These are phyloP conservation scores for Odontocolon sp. DNA, from an alignment of 2,888 invertebrate genomes.

Conservation along the genomic window DNA sequence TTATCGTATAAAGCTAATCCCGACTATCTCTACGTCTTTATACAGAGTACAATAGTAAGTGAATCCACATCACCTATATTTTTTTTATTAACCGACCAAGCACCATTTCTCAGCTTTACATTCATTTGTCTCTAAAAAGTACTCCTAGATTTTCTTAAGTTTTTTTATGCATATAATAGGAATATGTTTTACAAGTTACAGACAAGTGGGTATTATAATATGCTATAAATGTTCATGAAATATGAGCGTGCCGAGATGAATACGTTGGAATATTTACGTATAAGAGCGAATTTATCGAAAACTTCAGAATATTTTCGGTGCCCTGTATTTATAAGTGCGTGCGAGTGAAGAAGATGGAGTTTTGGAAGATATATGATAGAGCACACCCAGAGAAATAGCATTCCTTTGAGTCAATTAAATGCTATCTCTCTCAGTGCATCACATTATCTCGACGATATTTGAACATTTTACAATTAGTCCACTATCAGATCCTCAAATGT, in stretches of 20 bases:
- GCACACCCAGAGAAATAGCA: not conserved
- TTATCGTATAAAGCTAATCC: conserved; percentile 25
- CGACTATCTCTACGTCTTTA: conserved; percentile 20
- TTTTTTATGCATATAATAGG: conserved; percentile 29
- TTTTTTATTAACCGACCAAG: conserved; percentile 43
- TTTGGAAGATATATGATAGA: conserved; percentile 5
- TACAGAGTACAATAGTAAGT: conserved; percentile 43
- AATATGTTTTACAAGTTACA: conserved; percentile 38
- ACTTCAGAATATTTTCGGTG: conserved; percentile 21
- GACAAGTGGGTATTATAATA: conserved; percentile 27
- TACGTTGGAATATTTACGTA: conserved; percentile 23
- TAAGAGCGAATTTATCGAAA: conserved; percentile 3
- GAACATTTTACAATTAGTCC: not conserved
- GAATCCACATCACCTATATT: conserved; percentile 22
- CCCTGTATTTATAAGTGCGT: conserved; percentile 40
- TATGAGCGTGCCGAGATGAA: conserved; percentile 29
- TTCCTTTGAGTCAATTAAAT: not conserved
- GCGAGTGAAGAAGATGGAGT: not conserved
- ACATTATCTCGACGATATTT: conserved; percentile 4
- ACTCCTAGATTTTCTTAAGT: not conserved
- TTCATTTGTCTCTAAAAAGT: conserved; percentile 25
- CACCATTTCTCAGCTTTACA: conserved; percentile 59
- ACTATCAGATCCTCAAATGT: too few relatives aligned
- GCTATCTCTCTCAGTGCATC: too few relatives aligned
- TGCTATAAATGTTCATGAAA: conserved; percentile 30